These are phyloP conservation scores for Laticauda colubrina DNA, from an alignment of 2,113 vertebrate genomes.

Conservation along the genomic window DNA sequence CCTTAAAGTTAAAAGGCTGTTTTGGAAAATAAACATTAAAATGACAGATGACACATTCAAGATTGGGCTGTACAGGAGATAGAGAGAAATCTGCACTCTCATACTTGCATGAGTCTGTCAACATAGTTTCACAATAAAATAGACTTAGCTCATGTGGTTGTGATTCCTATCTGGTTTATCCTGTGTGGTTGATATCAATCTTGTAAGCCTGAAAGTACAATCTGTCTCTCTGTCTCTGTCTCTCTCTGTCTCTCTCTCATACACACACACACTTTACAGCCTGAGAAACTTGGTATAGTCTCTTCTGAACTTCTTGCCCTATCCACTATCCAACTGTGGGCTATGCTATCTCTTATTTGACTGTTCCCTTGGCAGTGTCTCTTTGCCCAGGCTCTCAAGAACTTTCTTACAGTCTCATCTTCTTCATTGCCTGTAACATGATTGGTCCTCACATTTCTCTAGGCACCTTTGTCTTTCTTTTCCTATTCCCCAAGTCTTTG, in stretches of 20 bases:
- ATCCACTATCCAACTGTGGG: not conserved
- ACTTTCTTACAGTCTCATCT: not conserved
- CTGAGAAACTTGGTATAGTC: not conserved
- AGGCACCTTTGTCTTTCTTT: not conserved
- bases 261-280: not conserved
- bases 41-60: constrained; percentile 46
- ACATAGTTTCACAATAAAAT: not conserved
- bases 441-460: not conserved
- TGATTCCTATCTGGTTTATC: not conserved
- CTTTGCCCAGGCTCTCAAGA: not conserved
- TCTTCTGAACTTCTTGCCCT: not conserved
- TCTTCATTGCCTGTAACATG: not conserved
- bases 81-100: not conserved
- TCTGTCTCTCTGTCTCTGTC: too few species aligned
- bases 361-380: not conserved
- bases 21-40: constrained; percentile 64
- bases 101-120: not conserved
- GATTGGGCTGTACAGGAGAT: constrained; percentile 2
- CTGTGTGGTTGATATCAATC: not conserved
- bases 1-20: constrained; percentile 58
- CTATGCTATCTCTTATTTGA: not conserved
- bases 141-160: not conserved
- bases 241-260: too few species aligned
- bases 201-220: not conserved
- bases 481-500: not conserved